Evolutionary conservation across 2,797 vertebrate species (phyloP).

Genomic region (Siniperca scherzeri): DNA sequence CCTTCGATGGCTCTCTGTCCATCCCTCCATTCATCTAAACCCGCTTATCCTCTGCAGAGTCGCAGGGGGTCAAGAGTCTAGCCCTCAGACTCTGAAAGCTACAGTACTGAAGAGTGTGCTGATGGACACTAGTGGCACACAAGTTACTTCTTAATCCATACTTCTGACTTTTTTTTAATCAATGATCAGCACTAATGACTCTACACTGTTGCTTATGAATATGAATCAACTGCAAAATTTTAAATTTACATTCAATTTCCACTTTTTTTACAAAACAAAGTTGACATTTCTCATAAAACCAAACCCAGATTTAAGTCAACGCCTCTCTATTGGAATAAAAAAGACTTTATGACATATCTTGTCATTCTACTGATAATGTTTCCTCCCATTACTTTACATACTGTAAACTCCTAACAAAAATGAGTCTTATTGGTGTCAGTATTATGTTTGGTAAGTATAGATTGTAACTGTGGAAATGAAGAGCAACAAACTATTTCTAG

Average conservation of each 20-base stretch:
- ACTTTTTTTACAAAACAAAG: not conserved
- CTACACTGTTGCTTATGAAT: not conserved
- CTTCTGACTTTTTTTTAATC: constrained; percentile 1
- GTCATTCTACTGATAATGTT: not conserved
- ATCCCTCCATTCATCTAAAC: constrained; percentile 35
- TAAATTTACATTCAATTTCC: not conserved
- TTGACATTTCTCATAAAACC: not conserved
- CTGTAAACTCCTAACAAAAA: not conserved
- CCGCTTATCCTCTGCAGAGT: constrained; percentile 41
- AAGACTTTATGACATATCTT: not conserved
- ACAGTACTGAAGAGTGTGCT: not conserved
- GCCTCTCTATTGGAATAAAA: not conserved
- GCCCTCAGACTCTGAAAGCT: constrained; percentile 9
- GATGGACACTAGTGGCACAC: constrained; percentile 6
- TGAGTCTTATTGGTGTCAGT: not conserved
- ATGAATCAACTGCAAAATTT: not conserved
- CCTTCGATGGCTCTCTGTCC: constrained; percentile 1
- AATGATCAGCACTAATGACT: not conserved
- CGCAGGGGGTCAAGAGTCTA: not conserved
- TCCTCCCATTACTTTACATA: not conserved
- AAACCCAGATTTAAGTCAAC: not conserved
- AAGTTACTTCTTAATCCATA: not conserved
- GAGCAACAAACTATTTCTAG: not conserved
- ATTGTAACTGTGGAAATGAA: not conserved
- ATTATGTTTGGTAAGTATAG: not conserved